Base-by-base conservation (phyloP, 2,113 vertebrate genomes). In the Ameiurus melas region DNA sequence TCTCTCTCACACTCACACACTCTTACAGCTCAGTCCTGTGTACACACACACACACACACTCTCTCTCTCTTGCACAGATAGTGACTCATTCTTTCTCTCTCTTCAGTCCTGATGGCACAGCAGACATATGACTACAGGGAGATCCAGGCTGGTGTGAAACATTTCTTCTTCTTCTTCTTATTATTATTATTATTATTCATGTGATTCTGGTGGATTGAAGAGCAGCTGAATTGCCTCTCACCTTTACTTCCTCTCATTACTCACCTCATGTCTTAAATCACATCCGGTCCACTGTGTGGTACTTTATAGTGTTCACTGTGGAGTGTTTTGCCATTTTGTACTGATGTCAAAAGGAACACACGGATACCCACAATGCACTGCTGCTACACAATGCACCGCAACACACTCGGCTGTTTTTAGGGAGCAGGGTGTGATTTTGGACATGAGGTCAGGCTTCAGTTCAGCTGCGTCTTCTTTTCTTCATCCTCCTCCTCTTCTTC, bases 31-130 rank as follows among this genome's bases (percentile, higher is more conserved):
- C n/a, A n/a, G n/a, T n/a, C n/a, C n/a, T n/a, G n/a, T n/a, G n/a
- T n/a, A 17, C 58, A 20, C 19, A 5, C 19, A 20, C 58, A 20
- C 19, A 20, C 58, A 20, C 58, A 20, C 58, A 20, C 58, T 1
- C 58, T 1, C 43, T 7, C 43, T 43, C 5, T 7, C 27, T 51
- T 39, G 33, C 25, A 75, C 80, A 17, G 19, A 66, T 6, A 66
- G 71, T 86, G 25, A 75, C 68, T 33, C 68, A 36, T 66, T 66
- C 27, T 43, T 1, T 36, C 19, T 60, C 60, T 68, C 17, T 53
- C 75, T 70, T 6, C 25, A 87, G 86, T 87, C 0, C 79, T 82
- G 79, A 82, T 82, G 79, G 79, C 79, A 5, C 79, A 82, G 79
- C 17, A 58, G 12, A 33, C 20, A 8, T 2, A 9, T 60, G 8